Evolutionary conservation across 1,140 invertebrate genomes (phyloP).

Genomic region (Aplysia californica): DNA sequence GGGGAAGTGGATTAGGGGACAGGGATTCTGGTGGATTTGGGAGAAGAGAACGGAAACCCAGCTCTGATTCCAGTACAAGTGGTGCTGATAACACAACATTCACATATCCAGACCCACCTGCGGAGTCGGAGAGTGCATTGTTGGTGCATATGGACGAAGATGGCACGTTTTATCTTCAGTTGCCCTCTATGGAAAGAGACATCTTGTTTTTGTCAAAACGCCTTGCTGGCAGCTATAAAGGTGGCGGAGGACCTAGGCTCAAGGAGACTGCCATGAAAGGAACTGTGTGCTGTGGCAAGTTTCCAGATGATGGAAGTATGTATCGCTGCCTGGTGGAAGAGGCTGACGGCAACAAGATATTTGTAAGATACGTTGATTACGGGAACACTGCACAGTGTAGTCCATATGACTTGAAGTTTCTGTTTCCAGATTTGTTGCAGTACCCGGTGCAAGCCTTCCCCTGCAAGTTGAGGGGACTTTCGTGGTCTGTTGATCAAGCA

Average conservation of each 20-base stretch:
- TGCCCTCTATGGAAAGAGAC: conserved; percentile 24
- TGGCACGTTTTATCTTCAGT: conserved; percentile 39
- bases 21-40: neutral
- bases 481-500: conserved; percentile 13
- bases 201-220: conserved; percentile 19
- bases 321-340: conserved; percentile 80
- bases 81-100: neutral
- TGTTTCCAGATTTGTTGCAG: conserved; percentile 27
- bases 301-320: conserved; percentile 79
- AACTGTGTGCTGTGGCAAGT: conserved; percentile 72
- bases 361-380: conserved; percentile 74
- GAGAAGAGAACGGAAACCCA: neutral
- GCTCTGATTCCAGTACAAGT: neutral
- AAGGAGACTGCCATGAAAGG: conserved; percentile 1
- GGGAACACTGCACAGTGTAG: conserved; percentile 41
- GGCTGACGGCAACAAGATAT: conserved; percentile 69
- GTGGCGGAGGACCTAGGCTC: conserved; percentile 14
- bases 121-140: conserved; percentile 18
- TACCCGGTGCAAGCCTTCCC: conserved; percentile 34
- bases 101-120: conserved; percentile 20
- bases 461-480: conserved; percentile 35
- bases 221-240: conserved; percentile 22
- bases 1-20: neutral
- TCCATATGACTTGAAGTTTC: conserved; percentile 20
- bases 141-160: conserved; percentile 34